These are phyloP conservation scores for Cranoglanis bouderius DNA, from an alignment of 2,113 vertebrate species.

Conservation along the genomic window DNA sequence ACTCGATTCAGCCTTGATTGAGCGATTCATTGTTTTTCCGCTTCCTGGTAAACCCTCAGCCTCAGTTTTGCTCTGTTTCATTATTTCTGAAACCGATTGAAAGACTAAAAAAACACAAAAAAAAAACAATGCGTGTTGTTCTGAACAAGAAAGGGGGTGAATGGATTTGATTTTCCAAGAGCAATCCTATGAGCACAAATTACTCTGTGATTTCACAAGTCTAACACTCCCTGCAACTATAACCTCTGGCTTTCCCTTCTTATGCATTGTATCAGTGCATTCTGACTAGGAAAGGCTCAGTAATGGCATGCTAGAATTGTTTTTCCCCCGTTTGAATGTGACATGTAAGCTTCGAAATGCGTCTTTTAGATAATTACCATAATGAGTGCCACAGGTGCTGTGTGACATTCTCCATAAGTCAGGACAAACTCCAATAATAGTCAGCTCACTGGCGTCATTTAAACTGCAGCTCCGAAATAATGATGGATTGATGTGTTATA, in stretches of 20 bases:
- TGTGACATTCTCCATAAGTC: background rate
- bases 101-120: background rate
- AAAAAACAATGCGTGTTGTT: background rate
- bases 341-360: background rate
- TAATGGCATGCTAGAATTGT: background rate
- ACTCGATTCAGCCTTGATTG: background rate
- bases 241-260: background rate
- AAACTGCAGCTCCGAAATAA: background rate
- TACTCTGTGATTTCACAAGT: background rate
- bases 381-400: conserved; percentile 11
- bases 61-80: background rate
- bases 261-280: background rate
- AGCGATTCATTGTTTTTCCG: background rate
- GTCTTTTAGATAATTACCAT: background rate
- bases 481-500: background rate
- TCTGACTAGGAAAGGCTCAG: background rate
- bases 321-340: background rate
- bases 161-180: background rate
- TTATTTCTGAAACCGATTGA: background rate
- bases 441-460: background rate
- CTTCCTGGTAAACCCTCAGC: background rate
- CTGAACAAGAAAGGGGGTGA: background rate
- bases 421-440: background rate
- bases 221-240: background rate
- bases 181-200: background rate